These are phyloP conservation scores for Brachionus rotundiformis DNA, from an alignment of 1,140 invertebrate genomes.

Conservation along the genomic window DNA sequence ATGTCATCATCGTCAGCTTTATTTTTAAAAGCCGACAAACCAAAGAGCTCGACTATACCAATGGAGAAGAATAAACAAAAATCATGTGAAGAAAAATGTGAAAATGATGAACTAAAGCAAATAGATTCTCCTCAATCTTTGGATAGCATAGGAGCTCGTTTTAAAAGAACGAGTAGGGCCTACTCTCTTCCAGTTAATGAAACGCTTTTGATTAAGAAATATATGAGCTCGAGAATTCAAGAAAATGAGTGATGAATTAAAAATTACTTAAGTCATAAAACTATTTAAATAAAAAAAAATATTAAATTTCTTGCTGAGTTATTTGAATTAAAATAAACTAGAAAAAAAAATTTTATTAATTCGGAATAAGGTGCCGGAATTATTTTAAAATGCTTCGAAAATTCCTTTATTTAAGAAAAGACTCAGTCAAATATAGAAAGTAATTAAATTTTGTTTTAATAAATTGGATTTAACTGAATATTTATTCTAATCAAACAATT, in stretches of 20 bases:
- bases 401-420: too few relatives aligned
- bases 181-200: constrained; percentile 24
- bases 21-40: neutral
- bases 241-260: neutral
- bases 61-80: neutral
- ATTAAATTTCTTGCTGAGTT: too few relatives aligned
- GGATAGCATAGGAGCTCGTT: neutral
- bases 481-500: too few relatives aligned
- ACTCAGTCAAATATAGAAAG: too few relatives aligned
- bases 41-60: neutral
- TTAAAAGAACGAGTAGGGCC: neutral
- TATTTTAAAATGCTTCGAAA: too few relatives aligned
- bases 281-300: too few relatives aligned
- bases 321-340: too few relatives aligned
- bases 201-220: neutral
- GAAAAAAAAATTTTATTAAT: too few relatives aligned
- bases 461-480: too few relatives aligned
- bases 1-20: neutral
- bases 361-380: too few relatives aligned
- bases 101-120: neutral
- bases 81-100: neutral
- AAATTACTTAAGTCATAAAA: neutral
- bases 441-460: too few relatives aligned
- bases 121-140: neutral
- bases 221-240: constrained; percentile 23